A percentile compares a stretch with the other conserved stretches of the same genome.
Evolutionary conservation across 2,888 invertebrate genomes (phyloP).

Genomic region (Lycophotia porphyrea): DNA sequence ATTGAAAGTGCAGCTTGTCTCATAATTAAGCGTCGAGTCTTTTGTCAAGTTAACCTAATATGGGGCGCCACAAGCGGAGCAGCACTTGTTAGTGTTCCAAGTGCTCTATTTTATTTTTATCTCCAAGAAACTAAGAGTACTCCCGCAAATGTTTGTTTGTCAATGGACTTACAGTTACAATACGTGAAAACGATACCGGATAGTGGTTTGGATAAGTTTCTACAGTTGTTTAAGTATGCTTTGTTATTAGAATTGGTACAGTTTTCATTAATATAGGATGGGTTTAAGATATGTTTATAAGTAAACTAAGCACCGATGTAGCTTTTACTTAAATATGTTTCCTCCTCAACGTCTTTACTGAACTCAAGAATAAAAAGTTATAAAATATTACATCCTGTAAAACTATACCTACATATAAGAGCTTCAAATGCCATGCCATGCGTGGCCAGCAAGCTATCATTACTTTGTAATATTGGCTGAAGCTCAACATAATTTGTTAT

Average conservation of each 20-base stretch:
- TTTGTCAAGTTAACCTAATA: constrained; percentile 84
- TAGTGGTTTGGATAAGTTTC: constrained; percentile 40
- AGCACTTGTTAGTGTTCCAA: constrained; percentile 73
- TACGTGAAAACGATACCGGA: constrained; percentile 52
- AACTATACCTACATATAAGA: not conserved
- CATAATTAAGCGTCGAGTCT: constrained; percentile 72
- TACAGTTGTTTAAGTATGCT: constrained; percentile 15
- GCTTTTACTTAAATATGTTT: not conserved
- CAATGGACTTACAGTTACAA: constrained; percentile 57
- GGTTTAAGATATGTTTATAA: not conserved
- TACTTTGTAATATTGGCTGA: constrained; percentile 26
- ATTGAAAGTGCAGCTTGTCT: constrained; percentile 52
- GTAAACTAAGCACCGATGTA: not conserved
- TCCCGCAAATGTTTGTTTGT: constrained; percentile 49
- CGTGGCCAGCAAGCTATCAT: constrained; percentile 27
- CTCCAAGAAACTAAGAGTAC: constrained; percentile 58
- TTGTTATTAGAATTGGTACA: not conserved
- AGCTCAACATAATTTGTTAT: constrained; percentile 29
- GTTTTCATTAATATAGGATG: constrained; percentile 14
- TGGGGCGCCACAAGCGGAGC: constrained; percentile 67
- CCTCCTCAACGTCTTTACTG: not conserved
- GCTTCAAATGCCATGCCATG: constrained; percentile 10
- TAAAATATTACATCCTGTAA: not conserved
- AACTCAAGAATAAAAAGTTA: too few relatives aligned
- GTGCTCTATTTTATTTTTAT: constrained; percentile 70